Conservation (phyloP, 2,113 vertebrate genomes). For the Heterotilapia buettikoferi region DNA sequence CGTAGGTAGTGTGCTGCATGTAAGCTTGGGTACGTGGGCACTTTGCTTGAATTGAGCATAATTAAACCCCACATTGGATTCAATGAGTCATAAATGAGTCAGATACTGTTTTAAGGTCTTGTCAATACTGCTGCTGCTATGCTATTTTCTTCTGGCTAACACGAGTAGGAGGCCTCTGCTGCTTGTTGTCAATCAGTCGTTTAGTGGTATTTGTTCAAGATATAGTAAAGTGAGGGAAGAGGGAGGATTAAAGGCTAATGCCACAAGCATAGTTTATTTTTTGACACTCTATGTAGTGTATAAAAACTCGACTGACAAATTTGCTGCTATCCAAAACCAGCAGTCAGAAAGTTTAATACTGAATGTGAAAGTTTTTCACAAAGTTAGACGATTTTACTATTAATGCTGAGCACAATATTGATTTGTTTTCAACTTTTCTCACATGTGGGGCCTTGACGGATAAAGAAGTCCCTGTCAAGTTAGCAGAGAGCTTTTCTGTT, state of each 20-base stretch:
- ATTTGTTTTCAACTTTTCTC: neutral
- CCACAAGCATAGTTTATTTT: neutral
- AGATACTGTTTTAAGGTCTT: neutral
- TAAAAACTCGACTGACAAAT: neutral
- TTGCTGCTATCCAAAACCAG: neutral
- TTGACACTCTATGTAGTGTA: neutral
- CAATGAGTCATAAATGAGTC: slow-evolving; percentile 33
- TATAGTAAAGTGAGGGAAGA: neutral
- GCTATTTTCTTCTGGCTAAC: slow-evolving; percentile 9
- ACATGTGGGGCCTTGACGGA: neutral
- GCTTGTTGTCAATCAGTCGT: neutral
- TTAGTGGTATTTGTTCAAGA: neutral
- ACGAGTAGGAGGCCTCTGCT: neutral
- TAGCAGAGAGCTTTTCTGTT: neutral
- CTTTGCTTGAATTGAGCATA: neutral
- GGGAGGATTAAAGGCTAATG: neutral
- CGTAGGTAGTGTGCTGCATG: neutral
- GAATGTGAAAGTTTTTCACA: neutral
- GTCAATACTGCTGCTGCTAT: neutral
- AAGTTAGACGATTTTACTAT: neutral
- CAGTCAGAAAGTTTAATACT: neutral
- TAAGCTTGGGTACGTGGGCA: neutral
- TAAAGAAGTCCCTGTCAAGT: neutral
- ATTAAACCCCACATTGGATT: neutral
- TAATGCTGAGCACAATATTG: neutral